Conservation (phyloP, 1,140 invertebrate species). For the Protaetia brevitarsis region DNA sequence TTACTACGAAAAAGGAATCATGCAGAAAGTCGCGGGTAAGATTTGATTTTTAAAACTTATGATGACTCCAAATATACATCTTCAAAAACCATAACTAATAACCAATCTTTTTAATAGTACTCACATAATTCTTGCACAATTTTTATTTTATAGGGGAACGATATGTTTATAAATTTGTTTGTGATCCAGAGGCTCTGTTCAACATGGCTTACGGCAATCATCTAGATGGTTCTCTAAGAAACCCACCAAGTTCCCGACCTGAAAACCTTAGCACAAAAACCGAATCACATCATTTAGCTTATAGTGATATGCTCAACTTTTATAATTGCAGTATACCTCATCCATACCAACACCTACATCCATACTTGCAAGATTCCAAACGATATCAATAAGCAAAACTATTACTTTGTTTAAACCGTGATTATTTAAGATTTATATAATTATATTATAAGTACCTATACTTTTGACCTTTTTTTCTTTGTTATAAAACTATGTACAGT, state of each 20-base stretch:
- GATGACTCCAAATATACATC: not conserved
- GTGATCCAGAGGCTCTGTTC: slow-evolving; percentile 89
- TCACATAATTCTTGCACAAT: not conserved
- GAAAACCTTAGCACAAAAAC: slow-evolving; percentile 40
- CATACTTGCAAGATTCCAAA: slow-evolving; percentile 43
- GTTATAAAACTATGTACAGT: no score
- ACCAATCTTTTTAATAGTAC: not conserved
- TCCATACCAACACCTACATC: slow-evolving; percentile 47
- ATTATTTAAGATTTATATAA: no score
- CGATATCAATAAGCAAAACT: slow-evolving; percentile 31
- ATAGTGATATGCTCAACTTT: slow-evolving; percentile 49
- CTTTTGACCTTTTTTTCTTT: no score
- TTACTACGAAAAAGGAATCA: slow-evolving; percentile 97
- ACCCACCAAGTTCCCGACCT: slow-evolving; percentile 27
- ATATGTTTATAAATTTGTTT: slow-evolving; percentile 95
- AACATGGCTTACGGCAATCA: slow-evolving; percentile 69
- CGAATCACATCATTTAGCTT: slow-evolving; percentile 46
- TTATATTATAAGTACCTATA: no score
- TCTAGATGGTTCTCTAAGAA: slow-evolving; percentile 29
- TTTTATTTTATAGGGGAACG: slow-evolving; percentile 70
- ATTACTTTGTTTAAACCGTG: no score
- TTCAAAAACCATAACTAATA: not conserved
- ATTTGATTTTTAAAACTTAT: slow-evolving; percentile 6
- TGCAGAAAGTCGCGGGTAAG: slow-evolving; percentile 92
- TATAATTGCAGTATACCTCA: slow-evolving; percentile 47